Evolutionary conservation across 2,888 invertebrate genomes (phyloP).

Genomic region (Apamea anceps): DNA sequence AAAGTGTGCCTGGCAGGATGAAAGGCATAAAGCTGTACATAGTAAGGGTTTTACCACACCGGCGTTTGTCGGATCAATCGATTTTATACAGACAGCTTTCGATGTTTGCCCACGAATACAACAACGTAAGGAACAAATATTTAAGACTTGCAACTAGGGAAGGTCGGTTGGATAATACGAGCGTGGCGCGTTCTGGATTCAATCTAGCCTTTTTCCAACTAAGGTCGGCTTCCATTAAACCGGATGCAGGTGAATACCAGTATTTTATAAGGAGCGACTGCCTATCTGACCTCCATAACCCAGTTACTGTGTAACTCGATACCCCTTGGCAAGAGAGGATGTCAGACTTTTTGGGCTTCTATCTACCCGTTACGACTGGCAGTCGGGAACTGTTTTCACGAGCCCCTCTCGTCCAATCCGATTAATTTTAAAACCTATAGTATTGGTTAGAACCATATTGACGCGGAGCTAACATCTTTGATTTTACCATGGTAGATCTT

Average conservation of each 20-base stretch:
- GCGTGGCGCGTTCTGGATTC: not conserved
- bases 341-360: not conserved
- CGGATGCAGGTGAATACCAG: not conserved
- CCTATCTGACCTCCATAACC: not conserved
- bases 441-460: not conserved
- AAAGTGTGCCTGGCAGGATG: slow-evolving; percentile 25
- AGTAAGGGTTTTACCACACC: slow-evolving; percentile 16
- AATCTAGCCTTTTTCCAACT: not conserved
- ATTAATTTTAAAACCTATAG: not conserved
- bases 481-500: no score
- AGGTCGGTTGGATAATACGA: not conserved
- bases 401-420: not conserved
- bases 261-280: not conserved
- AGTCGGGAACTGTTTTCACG: not conserved
- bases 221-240: not conserved
- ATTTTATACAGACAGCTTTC: not conserved
- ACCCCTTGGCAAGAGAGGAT: not conserved
- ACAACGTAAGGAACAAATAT: no score
- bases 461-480: not conserved
- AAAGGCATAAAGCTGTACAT: slow-evolving; percentile 31
- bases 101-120: not conserved
- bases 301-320: not conserved
- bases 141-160: not conserved
- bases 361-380: not conserved
- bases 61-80: not conserved